phyloP scores from a whole-genome alignment of 2,888 invertebrate genomes.

The Ceramica pisi region DNA sequence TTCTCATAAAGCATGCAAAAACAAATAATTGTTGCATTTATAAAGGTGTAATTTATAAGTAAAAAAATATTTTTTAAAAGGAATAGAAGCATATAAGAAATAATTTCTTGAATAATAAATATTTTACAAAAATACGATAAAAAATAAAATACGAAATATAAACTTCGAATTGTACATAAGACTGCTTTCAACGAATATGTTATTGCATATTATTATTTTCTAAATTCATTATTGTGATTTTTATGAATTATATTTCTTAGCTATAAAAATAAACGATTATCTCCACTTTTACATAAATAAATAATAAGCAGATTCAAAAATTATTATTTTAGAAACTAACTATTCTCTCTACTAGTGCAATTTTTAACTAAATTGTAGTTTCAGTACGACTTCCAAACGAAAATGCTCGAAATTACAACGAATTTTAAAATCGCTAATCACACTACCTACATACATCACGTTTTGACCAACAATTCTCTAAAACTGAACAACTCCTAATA shows the following conservation, averaged over 20 bases:
- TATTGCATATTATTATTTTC: slow-evolving; percentile 27
- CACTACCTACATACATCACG: not conserved
- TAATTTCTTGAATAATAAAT: no score
- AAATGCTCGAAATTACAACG: slow-evolving; percentile 23
- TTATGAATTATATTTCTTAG: slow-evolving; percentile 17
- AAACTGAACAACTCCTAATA: not conserved
- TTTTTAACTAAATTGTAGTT: slow-evolving; percentile 62
- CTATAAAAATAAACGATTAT: slow-evolving; percentile 12
- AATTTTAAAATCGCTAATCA: slow-evolving; percentile 5
- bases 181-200: slow-evolving; percentile 70
- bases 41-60: slow-evolving; percentile 6
- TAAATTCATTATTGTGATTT: slow-evolving; percentile 44
- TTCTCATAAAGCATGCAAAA: not conserved
- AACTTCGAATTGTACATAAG: slow-evolving; percentile 64
- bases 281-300: slow-evolving; percentile 21
- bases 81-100: not conserved
- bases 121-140: not conserved
- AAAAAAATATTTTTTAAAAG: not conserved
- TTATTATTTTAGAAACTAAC: not conserved
- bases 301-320: not conserved
- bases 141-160: not conserved
- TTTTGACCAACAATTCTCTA: slow-evolving; percentile 22
- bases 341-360: slow-evolving; percentile 50
- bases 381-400: slow-evolving; percentile 48
- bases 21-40: slow-evolving; percentile 40